Evolutionary conservation across 2,888 invertebrate genomes (phyloP), one percentile per base, ranked within the genome.

Genomic region (Penaeus monodon): DNA sequence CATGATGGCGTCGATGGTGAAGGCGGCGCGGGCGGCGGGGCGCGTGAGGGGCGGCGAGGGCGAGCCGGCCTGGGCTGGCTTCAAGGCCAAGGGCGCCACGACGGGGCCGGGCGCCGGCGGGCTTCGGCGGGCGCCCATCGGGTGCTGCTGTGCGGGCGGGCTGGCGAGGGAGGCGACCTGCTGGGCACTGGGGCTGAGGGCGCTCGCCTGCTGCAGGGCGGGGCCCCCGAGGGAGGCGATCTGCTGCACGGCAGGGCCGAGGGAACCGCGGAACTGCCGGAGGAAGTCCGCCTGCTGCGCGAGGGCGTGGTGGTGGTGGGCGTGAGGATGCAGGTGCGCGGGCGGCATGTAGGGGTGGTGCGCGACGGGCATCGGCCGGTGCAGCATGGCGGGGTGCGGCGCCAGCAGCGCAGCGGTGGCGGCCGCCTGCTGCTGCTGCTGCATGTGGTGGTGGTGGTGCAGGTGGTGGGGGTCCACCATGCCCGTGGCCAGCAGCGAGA

Each of bases 391-490:
- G 29, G 88, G 76, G 74, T 82, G 82, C n/a, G 89, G 88, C 63
- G 86, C 66, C 24, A 89, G 78, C 57, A 90, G 64, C 24, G 88
- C 78, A 7, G 85, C 80, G 22, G 88, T 76, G 27, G 76, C 83
- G n/a, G 65, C 83, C 27, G 80, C 65, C 27, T 73, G 73, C 74
- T 78, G 84, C 64, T 57, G 88, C 74, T 85, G 85, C 73, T 85
- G 88, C 68, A 87, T 88, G 14, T 85, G 89, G 24, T 78, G 84
- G 64, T 68, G 79, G 27, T 78, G 78, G 20, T 79, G 85, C 33
- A 64, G 85, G 63, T 73, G 85, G 84, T 86, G 89, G 27, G 90
- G 90, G 74, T 90, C 90, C n/a, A 90, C 66, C 85, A 89, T 83
- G 17, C 89, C 89, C 44, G 88, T 81, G 20, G 89, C 89, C 70